Conservation (phyloP, 2,888 invertebrate species). For the Lottia scabra region DNA sequence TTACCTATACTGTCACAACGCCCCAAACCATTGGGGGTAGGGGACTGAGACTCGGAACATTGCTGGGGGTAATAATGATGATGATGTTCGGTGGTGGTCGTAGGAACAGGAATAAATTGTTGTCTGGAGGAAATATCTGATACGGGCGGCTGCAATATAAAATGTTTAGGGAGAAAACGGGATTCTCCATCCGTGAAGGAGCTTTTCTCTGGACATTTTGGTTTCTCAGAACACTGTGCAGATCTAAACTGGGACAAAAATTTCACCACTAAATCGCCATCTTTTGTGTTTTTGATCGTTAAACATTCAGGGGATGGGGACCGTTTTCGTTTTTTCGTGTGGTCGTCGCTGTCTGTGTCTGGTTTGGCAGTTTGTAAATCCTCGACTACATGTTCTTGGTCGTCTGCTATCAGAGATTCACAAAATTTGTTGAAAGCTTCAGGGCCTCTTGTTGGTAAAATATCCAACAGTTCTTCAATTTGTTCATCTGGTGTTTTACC, state of each 20-base stretch:
- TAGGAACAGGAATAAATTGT: background rate
- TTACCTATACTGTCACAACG: conserved; percentile 47
- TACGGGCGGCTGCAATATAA: conserved; percentile 8
- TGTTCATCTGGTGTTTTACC: conserved; percentile 46
- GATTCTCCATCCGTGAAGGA: background rate
- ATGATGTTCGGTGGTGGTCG: background rate
- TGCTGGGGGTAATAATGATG: conserved; percentile 4
- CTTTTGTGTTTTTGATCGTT: conserved; percentile 10
- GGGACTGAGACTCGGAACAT: background rate
- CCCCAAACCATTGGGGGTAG: conserved; percentile 19
- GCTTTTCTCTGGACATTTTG: background rate
- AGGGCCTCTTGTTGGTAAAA: conserved; percentile 43
- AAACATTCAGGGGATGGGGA: conserved; percentile 11
- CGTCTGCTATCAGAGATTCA: conserved; percentile 51
- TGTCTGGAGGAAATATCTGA: background rate
- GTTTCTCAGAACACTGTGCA: background rate
- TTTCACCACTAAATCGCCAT: conserved; percentile 8
- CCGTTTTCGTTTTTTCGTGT: background rate
- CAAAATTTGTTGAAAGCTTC: conserved; percentile 56
- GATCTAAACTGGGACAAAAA: background rate
- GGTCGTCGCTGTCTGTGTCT: background rate
- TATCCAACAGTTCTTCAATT: conserved; percentile 52
- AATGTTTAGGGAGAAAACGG: conserved; percentile 5
- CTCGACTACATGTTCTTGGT: conserved; percentile 51
- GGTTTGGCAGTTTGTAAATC: background rate